Base-by-base conservation (phyloP, 2,797 vertebrate species). In the Melanotaenia parkinsoni region DNA sequence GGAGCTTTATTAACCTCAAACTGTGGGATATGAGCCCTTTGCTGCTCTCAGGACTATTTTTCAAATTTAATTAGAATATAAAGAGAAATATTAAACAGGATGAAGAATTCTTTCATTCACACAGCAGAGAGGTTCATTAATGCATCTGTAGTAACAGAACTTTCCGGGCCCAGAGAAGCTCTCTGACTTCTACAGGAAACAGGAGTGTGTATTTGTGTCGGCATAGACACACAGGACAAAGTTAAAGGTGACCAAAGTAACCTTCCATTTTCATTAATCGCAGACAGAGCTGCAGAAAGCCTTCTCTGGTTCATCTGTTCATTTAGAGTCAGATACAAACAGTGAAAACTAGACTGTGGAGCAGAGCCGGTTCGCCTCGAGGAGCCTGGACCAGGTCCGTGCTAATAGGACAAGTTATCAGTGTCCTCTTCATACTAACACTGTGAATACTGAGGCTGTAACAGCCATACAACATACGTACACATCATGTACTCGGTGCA, bases 181-280 rank as follows among this genome's bases (percentile, higher is more conserved):
- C 12, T 13, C 80, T 85, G 83, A 26, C 26, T 26, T 26, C 26
- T 26, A 26, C 28, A 28, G 28, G 28, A 28, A 82, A 78, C 83
- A 74, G 77, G 56, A 69, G 59, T 75, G 77, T 77, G 58, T 54
- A 37, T 3, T 5, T 50, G 26, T 1, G 4, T 24, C 8, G 0
- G 0, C 53, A 71, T 40, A 30, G 47, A 59, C 58, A 74, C 51
- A 80, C 77, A 47, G 70, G 80, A 84, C 72, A 79, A 70, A 2
- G 77, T 86, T 75, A 75, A 76, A 86, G 81, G 84, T 78, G 79
- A 69, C 74, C 80, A 88, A 90, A 91, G 91, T 84, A 88, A 88
- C 87, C 86, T 86, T 81, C 83, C 82, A 81, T 83, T 84, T 85
- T 88, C 88, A 90, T 90, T 88, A 88, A 81, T 90, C 83, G 88